These are phyloP conservation scores for Rhingia campestris DNA, from an alignment of 2,888 invertebrate species.

Conservation along the genomic window DNA sequence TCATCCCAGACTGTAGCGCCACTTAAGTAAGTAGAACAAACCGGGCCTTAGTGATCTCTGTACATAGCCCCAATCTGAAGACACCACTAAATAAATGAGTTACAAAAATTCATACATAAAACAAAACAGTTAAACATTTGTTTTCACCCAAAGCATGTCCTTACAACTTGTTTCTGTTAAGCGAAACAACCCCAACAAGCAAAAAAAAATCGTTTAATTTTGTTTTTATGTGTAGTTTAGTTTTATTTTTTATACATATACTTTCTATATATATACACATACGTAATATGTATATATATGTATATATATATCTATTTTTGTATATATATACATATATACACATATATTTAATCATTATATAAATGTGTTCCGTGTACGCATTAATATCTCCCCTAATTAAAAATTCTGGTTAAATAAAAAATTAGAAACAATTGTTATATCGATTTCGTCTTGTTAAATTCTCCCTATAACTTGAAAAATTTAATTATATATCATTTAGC, in stretches of 20 bases:
- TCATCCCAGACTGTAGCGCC: no score
- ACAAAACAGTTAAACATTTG: no score
- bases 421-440: conserved; percentile 1
- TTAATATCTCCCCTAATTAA: conserved; percentile 50
- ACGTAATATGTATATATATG: background rate
- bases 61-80: no score
- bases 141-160: no score
- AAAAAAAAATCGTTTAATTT: background rate
- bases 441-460: conserved; percentile 14
- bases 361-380: conserved; percentile 17
- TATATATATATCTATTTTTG: conserved; percentile 19
- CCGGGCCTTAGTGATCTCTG: no score
- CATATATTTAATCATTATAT: conserved; percentile 11
- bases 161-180: no score
- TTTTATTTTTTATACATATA: conserved; percentile 15
- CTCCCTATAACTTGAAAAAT: conserved; percentile 39
- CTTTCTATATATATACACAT: conserved; percentile 9
- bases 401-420: conserved; percentile 45
- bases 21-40: no score
- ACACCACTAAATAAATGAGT: no score
- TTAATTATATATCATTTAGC: conserved; percentile 39
- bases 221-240: background rate
- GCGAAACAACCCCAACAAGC: no score
- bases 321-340: conserved; percentile 5
- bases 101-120: no score